These are phyloP conservation scores for Coronaproctus castanopsis DNA, from an alignment of 2,888 invertebrate species.

Conservation along the genomic window DNA sequence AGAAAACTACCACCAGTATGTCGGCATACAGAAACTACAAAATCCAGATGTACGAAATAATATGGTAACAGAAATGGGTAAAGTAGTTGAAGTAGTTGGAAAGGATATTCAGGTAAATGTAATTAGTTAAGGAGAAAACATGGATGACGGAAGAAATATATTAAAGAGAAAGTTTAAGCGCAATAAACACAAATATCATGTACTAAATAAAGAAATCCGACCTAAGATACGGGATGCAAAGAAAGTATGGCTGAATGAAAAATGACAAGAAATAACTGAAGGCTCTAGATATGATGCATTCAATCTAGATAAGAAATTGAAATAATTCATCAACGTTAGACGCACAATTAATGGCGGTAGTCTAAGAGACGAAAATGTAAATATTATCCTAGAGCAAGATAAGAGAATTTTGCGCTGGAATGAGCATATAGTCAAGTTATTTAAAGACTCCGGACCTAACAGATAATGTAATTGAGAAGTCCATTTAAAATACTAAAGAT, in stretches of 20 bases:
- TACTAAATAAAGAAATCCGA: background rate
- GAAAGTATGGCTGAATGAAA: background rate
- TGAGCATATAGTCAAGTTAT: no score
- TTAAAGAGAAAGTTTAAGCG: conserved; percentile 1
- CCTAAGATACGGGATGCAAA: background rate
- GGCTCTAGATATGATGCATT: background rate
- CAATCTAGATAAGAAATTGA: background rate
- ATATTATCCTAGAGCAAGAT: no score
- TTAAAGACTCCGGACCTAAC: no score
- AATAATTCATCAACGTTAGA: background rate
- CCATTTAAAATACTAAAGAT: no score
- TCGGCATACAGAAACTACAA: background rate
- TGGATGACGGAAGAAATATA: background rate
- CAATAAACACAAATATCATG: background rate
- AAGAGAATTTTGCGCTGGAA: no score
- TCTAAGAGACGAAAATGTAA: no score
- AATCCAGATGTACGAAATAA: background rate
- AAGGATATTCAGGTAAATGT: background rate
- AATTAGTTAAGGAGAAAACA: background rate
- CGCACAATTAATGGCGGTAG: background rate
- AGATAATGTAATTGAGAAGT: no score
- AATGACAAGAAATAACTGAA: background rate
- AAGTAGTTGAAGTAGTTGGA: background rate
- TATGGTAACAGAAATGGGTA: no score
- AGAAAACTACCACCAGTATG: background rate